These are phyloP conservation scores for Vesta saturnalis DNA, from an alignment of 2,888 invertebrate genomes.

Conservation along the genomic window DNA sequence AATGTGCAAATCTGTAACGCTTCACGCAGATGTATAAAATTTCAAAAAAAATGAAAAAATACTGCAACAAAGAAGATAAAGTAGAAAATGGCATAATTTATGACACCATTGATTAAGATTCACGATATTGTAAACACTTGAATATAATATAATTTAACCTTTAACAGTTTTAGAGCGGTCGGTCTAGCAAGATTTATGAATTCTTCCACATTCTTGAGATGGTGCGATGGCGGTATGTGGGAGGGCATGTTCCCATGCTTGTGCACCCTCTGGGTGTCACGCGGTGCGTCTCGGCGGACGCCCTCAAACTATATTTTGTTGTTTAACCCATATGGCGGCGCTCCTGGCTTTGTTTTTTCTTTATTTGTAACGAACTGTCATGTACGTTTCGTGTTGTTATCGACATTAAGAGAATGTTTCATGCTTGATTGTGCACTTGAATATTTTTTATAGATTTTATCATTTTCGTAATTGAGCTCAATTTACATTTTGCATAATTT, in stretches of 20 bases:
- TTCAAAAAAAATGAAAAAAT: too few species aligned
- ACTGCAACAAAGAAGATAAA: neutral
- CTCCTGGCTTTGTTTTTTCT: conserved; percentile 25
- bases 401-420: neutral
- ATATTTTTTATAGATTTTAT: neutral
- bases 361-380: conserved; percentile 24
- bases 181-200: conserved; percentile 48
- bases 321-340: conserved; percentile 38
- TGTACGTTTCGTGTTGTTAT: neutral
- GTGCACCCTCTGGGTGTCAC: conserved; percentile 48
- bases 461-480: neutral
- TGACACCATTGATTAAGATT: conserved; percentile 45
- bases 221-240: conserved; percentile 48
- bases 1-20: too few species aligned
- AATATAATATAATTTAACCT: conserved; percentile 48
- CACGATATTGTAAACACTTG: conserved; percentile 50
- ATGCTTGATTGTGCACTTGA: conserved; percentile 4
- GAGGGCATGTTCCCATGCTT: conserved; percentile 47
- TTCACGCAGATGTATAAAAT: too few species aligned
- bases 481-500: neutral
- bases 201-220: conserved; percentile 47
- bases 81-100: conserved; percentile 40
- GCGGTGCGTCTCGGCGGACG: conserved; percentile 39
- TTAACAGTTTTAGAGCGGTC: conserved; percentile 50
- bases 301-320: conserved; percentile 26